phyloP scores from a whole-genome alignment of 2,113 vertebrate species.

The Amphiprion percula region DNA sequence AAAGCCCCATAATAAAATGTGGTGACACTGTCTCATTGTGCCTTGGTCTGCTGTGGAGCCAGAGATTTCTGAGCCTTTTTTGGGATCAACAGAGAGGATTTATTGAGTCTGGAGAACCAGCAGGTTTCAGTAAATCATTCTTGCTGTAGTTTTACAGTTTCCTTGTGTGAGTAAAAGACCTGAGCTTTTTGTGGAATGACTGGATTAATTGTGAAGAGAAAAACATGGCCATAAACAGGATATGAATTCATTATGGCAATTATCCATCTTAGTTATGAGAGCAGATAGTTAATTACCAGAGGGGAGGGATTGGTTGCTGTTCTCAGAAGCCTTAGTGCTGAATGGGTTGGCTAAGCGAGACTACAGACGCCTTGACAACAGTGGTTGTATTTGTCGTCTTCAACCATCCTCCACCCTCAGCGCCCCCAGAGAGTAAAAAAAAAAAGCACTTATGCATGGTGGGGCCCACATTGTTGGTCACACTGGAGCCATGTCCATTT shows the following conservation, averaged over 20 bases:
- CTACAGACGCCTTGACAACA: slow-evolving; percentile 2
- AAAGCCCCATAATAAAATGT: slow-evolving; percentile 41
- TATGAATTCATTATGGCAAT: background rate
- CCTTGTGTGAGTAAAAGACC: background rate
- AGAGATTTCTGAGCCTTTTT: background rate
- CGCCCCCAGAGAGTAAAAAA: background rate
- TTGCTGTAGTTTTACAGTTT: background rate
- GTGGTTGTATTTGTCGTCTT: slow-evolving; percentile 4
- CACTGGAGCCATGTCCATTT: background rate
- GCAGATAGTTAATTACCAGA: slow-evolving; percentile 14
- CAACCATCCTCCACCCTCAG: background rate
- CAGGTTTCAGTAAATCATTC: background rate
- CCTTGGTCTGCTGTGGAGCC: background rate
- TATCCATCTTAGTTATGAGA: slow-evolving; percentile 32
- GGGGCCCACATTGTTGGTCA: background rate
- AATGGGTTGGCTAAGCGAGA: too few species aligned
- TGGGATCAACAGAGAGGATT: background rate
- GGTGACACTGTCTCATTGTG: slow-evolving; percentile 45
- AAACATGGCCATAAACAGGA: slow-evolving; percentile 11
- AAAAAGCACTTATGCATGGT: background rate
- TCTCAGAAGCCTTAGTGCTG: background rate
- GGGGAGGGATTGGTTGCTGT: background rate
- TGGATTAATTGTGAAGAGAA: background rate
- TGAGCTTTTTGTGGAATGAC: background rate
- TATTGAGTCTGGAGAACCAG: background rate